A percentile compares a stretch with the other conserved stretches of the same genome.
phyloP scores from a whole-genome alignment of 2,888 invertebrate genomes.

The Carabus problematicus region DNA sequence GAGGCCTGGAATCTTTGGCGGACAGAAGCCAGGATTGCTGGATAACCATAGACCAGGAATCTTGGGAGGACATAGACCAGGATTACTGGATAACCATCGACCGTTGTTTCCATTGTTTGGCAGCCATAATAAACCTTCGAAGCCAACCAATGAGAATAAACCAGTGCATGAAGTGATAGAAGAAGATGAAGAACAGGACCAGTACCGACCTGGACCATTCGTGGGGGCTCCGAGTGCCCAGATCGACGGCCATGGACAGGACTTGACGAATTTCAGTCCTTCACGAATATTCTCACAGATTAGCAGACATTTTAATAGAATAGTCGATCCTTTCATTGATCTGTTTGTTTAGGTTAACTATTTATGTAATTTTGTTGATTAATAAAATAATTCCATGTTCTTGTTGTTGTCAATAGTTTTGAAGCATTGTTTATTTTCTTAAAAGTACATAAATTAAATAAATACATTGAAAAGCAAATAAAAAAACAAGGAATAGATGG shows the following conservation, averaged over 20 bases:
- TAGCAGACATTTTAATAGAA: conserved; percentile 44
- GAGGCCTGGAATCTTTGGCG: conserved; percentile 4
- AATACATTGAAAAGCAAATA: no score
- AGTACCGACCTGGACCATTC: conserved; percentile 32
- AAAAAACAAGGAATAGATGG: no score
- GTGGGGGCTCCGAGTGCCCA: conserved; percentile 44
- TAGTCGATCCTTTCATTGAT: conserved; percentile 45
- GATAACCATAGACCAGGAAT: neutral
- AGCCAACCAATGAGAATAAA: conserved; percentile 26
- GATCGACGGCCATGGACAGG: conserved; percentile 44
- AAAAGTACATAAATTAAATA: no score
- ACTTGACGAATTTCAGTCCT: conserved; percentile 45
- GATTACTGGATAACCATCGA: neutral
- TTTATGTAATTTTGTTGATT: neutral
- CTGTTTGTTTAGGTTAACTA: conserved; percentile 39
- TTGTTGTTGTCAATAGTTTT: no score
- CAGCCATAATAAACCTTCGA: conserved; percentile 2
- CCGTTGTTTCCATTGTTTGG: conserved; percentile 5
- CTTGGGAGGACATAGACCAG: neutral
- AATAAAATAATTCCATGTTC: no score
- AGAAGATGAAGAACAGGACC: conserved; percentile 27
- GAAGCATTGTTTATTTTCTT: no score
- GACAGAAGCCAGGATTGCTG: neutral
- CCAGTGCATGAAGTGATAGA: conserved; percentile 39
- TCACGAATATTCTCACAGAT: conserved; percentile 42